Base-by-base conservation (phyloP, 2,888 invertebrate genomes). In the Spodoptera exigua region DNA sequence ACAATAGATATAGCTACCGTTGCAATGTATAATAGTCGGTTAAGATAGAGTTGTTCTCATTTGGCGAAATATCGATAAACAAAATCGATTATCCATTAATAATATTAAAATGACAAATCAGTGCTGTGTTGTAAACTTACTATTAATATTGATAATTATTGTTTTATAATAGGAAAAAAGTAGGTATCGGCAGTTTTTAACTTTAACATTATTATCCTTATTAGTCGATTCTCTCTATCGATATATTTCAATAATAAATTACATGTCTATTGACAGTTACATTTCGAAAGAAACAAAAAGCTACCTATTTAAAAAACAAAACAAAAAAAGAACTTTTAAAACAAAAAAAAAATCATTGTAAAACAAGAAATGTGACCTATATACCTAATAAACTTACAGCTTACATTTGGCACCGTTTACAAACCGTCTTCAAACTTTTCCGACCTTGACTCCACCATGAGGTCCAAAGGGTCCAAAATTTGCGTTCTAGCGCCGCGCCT, bases 401-500 rank as follows among this genome's bases (percentile, higher is more conserved):
- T 45, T 51, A 61, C 36, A 55, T 70, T 70, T 70, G 70, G 70
- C 70, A 74, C 59, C 62, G 62, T 58, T 57, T 56, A 65, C 64
- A 61, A 35, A 0, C 43, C 5, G 32, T 89, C 91, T 0, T 89
- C 86, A 65, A 81, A 93, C 48, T 86, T 84, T 35, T 90, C 92
- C 0, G 89, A 88, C 37, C 88, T 78, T 0, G 85, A 37, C 36
- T 91, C 92, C 0, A 83, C 78, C 87, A 94, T 89, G 62, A 93
- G 71, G 46, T 93, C 90, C 47, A 93, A 55, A 0, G 94, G 94
- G 45, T 93, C 93, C 44, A 92, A 39, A 0, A 92, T 89, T 68
- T 89, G 90, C 0, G 87, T 81, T 39, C 92, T 81, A 0, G 91
- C 78, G 0, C 94, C 94, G 1, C 94, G 89, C 0, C 94, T 81